phyloP scores from a whole-genome alignment of 30 jellyfish, hydroid and myxozoan species.

The Catostylus mosaicus region DNA sequence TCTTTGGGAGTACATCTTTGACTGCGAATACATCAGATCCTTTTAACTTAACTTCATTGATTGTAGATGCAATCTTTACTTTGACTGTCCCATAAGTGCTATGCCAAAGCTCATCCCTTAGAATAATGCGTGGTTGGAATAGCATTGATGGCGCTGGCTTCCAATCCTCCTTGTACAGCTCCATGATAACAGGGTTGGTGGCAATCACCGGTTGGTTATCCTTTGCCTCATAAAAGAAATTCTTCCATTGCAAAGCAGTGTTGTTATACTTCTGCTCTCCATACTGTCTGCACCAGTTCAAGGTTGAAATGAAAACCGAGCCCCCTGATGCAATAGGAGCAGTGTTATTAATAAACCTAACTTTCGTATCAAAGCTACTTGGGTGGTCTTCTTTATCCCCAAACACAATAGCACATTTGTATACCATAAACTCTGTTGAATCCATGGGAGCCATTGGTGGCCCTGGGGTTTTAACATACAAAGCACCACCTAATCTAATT shows the following conservation, averaged over 20 bases:
- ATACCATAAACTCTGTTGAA: constrained; percentile 69
- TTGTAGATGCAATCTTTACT: constrained; percentile 17
- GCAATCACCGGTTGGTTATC: constrained; percentile 46
- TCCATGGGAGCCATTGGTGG: constrained; percentile 78
- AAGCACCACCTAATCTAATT: constrained; percentile 79
- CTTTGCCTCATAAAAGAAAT: constrained; percentile 1
- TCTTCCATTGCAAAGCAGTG: constrained; percentile 56
- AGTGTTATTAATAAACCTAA: constrained; percentile 50
- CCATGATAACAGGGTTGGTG: constrained; percentile 66
- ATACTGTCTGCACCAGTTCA: constrained; percentile 68
- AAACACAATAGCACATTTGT: constrained; percentile 53
- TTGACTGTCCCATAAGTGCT: constrained; percentile 49
- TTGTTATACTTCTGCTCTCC: constrained; percentile 66
- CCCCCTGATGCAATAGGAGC: constrained; percentile 73
- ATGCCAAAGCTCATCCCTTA: constrained; percentile 62
- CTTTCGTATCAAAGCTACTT: constrained; percentile 33
- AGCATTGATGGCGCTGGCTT: constrained; percentile 42
- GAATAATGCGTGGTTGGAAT: constrained; percentile 49
- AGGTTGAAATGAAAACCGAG: constrained; percentile 66
- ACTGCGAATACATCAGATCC: constrained; percentile 57
- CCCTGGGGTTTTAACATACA: constrained; percentile 63
- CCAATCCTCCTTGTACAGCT: constrained; percentile 51
- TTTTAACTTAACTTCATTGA: constrained; percentile 17
- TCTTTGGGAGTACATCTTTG: constrained; percentile 40
- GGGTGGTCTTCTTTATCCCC: constrained; percentile 41